Evolutionary conservation across 2,888 invertebrate genomes (phyloP).

Genomic region (Gari tellinella): DNA sequence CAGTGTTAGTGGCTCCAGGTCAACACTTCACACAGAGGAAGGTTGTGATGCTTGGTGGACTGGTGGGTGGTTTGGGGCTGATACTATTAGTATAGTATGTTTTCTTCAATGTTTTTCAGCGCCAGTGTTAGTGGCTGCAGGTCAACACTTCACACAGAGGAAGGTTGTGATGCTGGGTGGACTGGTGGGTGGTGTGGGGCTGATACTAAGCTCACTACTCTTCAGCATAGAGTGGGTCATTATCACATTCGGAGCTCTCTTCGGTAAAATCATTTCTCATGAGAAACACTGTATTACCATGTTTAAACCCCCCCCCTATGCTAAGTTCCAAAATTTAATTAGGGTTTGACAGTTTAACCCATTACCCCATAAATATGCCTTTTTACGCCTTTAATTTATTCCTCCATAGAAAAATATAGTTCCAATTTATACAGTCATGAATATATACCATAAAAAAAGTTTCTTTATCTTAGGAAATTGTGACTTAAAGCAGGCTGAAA

Average conservation of each 20-base stretch:
- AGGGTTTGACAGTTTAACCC: too few relatives aligned
- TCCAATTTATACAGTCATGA: too few relatives aligned
- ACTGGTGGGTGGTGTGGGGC: constrained; percentile 66
- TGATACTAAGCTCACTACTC: constrained; percentile 66
- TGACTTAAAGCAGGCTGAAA: too few relatives aligned
- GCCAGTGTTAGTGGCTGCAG: constrained; percentile 68
- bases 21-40: constrained; percentile 66
- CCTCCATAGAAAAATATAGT: too few relatives aligned
- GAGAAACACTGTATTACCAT: too few relatives aligned
- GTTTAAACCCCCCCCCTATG: too few relatives aligned
- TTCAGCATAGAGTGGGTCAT: constrained; percentile 72
- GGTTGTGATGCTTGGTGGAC: constrained; percentile 71
- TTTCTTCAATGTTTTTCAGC: constrained; percentile 61
- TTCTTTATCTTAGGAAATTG: too few relatives aligned
- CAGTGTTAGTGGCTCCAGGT: constrained; percentile 67
- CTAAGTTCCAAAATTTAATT: too few relatives aligned
- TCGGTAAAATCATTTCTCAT: constrained; percentile 59
- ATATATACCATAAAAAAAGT: too few relatives aligned
- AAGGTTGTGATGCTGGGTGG: constrained; percentile 73
- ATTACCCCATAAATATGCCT: too few relatives aligned
- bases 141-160: constrained; percentile 68
- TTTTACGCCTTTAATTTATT: too few relatives aligned
- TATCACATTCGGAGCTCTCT: constrained; percentile 66
- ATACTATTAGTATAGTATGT: too few relatives aligned
- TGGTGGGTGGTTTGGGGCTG: constrained; percentile 67